Conservation (phyloP, 2,113 vertebrate genomes). For the Perca fluviatilis region DNA sequence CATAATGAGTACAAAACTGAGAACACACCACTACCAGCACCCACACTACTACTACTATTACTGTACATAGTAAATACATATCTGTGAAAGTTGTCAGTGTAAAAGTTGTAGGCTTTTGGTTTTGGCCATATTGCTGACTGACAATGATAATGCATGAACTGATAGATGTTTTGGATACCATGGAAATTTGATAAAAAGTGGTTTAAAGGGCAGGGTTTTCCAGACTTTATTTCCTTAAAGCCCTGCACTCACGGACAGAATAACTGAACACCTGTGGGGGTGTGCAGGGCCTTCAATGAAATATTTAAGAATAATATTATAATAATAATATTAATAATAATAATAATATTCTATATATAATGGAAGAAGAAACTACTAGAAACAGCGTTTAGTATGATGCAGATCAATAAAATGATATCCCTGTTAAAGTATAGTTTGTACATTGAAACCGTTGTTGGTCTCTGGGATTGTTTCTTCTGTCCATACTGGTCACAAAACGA, state of each 20-base stretch:
- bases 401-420: background rate
- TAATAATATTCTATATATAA: background rate
- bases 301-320: background rate
- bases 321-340: too few relatives aligned
- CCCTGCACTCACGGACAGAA: background rate
- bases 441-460: background rate
- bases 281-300: background rate
- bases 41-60: background rate
- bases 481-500: background rate
- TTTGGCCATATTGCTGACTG: background rate
- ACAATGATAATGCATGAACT: background rate
- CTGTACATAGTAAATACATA: background rate
- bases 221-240: background rate
- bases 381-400: background rate
- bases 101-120: background rate
- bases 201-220: background rate
- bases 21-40: background rate
- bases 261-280: background rate
- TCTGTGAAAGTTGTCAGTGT: background rate
- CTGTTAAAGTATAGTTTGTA: background rate
- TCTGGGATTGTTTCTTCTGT: background rate
- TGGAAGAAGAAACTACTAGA: background rate
- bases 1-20: background rate
- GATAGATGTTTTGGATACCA: background rate
- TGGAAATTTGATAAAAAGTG: background rate